phyloP scores from a whole-genome alignment of 1,140 invertebrate genomes.

The Brachionus rotundiformis region DNA sequence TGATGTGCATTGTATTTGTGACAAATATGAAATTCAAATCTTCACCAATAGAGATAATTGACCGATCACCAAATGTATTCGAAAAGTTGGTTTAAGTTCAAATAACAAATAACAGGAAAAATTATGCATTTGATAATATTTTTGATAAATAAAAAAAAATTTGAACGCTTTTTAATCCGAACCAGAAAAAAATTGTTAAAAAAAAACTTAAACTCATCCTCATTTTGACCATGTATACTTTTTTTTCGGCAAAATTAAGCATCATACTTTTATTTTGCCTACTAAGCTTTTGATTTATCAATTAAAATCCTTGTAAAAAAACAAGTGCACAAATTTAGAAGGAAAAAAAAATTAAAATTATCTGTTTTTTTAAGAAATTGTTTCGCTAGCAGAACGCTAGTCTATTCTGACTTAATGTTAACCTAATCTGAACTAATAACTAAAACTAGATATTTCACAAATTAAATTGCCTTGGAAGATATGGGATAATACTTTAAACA shows the following conservation, averaged over 20 bases:
- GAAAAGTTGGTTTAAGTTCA: not conserved
- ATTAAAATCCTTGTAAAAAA: constrained; percentile 8
- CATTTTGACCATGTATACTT: not conserved
- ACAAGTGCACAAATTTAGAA: not conserved
- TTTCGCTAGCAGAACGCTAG: not conserved
- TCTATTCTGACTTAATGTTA: not conserved
- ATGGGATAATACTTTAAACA: constrained; percentile 19
- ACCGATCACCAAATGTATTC: not conserved
- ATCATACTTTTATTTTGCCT: not conserved
- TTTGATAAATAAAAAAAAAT: not conserved
- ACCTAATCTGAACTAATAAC: constrained; percentile 8
- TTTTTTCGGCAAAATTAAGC: not conserved
- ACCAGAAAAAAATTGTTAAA: not conserved
- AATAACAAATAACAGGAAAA: not conserved
- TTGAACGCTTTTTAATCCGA: not conserved
- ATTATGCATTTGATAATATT: not conserved
- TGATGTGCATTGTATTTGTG: not conserved
- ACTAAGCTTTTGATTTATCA: not conserved
- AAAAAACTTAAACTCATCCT: not conserved
- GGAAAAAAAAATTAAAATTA: not conserved
- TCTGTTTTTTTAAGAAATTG: not conserved
- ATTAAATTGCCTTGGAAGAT: constrained; percentile 23
- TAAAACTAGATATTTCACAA: constrained; percentile 16
- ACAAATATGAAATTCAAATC: not conserved
- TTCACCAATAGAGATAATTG: not conserved